Conservation (phyloP, 2,888 invertebrate species). For the Meloe dianella region DNA sequence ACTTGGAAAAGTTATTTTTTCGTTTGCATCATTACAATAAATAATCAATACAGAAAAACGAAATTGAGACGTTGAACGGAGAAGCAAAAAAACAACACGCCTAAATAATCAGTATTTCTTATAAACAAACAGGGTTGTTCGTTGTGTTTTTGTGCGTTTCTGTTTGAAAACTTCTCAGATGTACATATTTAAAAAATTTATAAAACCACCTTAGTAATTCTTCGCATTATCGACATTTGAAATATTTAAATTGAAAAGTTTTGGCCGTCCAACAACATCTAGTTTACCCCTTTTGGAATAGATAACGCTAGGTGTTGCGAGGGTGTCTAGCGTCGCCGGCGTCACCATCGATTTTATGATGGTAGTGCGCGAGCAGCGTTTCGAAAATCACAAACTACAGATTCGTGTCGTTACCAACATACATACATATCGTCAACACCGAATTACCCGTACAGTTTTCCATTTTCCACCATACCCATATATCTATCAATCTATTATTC, state of each 20-base stretch:
- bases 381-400: slow-evolving; percentile 52
- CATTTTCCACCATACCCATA: slow-evolving; percentile 17
- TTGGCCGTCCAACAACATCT: not conserved
- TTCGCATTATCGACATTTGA: not conserved
- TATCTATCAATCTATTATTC: slow-evolving; percentile 17
- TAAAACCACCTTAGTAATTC: not conserved
- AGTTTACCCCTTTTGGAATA: slow-evolving; percentile 32
- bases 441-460: slow-evolving; percentile 19
- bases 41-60: not conserved
- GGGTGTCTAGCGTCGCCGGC: slow-evolving; percentile 41
- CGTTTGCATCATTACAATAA: not conserved
- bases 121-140: too few species aligned
- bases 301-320: slow-evolving; percentile 32
- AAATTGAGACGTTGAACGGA: too few species aligned
- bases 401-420: slow-evolving; percentile 46
- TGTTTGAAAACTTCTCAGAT: too few species aligned
- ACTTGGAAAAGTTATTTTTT: not conserved
- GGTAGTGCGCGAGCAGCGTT: slow-evolving; percentile 52
- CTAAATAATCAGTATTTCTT: too few species aligned
- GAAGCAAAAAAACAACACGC: too few species aligned
- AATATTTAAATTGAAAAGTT: not conserved
- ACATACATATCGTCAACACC: slow-evolving; percentile 44
- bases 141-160: too few species aligned
- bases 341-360: slow-evolving; percentile 53
- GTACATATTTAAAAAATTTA: too few species aligned